These are phyloP conservation scores for Bergia puertoricense DNA, from an alignment of 92 coral and sea anemone genomes.

Conservation along the genomic window DNA sequence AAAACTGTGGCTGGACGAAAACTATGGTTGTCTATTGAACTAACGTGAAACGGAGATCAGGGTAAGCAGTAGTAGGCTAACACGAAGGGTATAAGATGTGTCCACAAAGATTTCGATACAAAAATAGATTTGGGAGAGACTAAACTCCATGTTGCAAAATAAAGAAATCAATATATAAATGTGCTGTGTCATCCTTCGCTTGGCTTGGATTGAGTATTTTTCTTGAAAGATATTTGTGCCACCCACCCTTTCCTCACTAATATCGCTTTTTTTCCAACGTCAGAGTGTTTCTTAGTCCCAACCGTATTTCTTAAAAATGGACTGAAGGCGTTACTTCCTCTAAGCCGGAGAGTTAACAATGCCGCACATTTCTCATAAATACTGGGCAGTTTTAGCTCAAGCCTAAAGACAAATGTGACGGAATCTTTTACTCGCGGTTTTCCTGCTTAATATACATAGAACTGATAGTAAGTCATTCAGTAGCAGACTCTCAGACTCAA, in stretches of 20 bases:
- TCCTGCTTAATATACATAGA: neutral
- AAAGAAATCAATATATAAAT: neutral
- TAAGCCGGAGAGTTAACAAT: too few relatives aligned
- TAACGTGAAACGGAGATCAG: neutral
- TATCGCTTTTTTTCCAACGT: neutral
- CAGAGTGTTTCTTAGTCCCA: neutral
- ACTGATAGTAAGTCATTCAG: neutral
- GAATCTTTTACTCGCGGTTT: neutral
- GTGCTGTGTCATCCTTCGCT: neutral
- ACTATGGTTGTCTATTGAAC: neutral
- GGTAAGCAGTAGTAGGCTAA: neutral
- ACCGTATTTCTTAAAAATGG: neutral
- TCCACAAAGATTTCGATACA: neutral
- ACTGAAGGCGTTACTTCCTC: neutral
- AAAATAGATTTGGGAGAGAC: neutral
- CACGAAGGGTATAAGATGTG: neutral
- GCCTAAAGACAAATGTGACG: neutral
- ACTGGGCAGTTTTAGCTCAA: neutral
- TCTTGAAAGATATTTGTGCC: neutral
- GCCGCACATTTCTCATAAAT: neutral
- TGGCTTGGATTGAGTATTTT: neutral
- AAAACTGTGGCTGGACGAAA: neutral
- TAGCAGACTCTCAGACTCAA: neutral
- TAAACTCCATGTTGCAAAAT: neutral
- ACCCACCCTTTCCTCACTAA: constrained; percentile 1